A percentile compares a stretch with the other conserved stretches of the same genome.
Conservation (phyloP, 2,797 vertebrate genomes). For the Ctenopoma multispine region DNA sequence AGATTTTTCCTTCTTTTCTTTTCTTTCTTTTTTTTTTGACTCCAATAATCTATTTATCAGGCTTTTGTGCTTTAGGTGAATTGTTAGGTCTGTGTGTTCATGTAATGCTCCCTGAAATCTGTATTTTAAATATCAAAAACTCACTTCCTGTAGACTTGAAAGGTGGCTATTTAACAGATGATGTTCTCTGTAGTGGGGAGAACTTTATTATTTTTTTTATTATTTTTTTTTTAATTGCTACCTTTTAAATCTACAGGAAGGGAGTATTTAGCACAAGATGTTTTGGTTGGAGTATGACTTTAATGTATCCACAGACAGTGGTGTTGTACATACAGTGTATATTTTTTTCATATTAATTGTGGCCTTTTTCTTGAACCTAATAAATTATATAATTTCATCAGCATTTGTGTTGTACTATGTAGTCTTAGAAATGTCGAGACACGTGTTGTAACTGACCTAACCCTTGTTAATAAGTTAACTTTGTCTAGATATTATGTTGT, state of each 20-base stretch:
- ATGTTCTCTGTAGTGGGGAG: background rate
- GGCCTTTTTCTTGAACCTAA: slow-evolving; percentile 14
- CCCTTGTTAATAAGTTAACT: slow-evolving; percentile 50
- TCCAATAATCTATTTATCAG: slow-evolving; percentile 43
- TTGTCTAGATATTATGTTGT: slow-evolving; percentile 32
- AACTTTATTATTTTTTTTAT: background rate
- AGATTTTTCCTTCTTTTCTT: slow-evolving; percentile 45
- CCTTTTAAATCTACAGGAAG: slow-evolving; percentile 10
- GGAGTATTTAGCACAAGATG: slow-evolving; percentile 6
- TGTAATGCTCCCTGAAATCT: background rate
- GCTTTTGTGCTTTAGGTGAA: slow-evolving; percentile 39
- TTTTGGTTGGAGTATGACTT: slow-evolving; percentile 20
- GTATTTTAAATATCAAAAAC: slow-evolving; percentile 13
- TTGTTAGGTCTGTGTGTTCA: slow-evolving; percentile 12
- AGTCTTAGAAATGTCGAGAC: slow-evolving; percentile 16
- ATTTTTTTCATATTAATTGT: slow-evolving; percentile 46
- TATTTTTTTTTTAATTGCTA: too few species aligned
- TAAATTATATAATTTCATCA: slow-evolving; percentile 41
- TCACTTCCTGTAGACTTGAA: slow-evolving; percentile 15
- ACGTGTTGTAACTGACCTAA: slow-evolving; percentile 21
- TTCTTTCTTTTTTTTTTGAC: slow-evolving; percentile 5
- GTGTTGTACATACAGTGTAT: slow-evolving; percentile 67
- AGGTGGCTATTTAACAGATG: slow-evolving; percentile 1
- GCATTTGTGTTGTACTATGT: slow-evolving; percentile 22
- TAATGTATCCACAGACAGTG: slow-evolving; percentile 19